Conservation (phyloP, 2,888 invertebrate genomes). For the Himalopsyche japonica region DNA sequence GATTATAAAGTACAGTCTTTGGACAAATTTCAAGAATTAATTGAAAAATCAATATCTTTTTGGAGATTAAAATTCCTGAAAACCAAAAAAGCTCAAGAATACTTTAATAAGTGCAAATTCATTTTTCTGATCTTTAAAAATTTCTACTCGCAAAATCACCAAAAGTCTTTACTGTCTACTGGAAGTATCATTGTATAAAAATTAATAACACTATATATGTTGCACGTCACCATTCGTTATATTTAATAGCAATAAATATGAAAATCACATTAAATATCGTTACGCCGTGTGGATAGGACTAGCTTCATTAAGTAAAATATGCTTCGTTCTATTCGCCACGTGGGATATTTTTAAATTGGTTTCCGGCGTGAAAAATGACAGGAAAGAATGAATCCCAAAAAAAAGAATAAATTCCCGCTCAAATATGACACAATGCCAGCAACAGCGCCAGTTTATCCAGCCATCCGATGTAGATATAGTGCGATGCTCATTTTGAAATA, state of each 20-base stretch:
- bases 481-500: not conserved
- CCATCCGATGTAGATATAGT: not conserved
- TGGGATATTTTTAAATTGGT: slow-evolving; percentile 4
- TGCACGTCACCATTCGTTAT: not conserved
- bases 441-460: not conserved
- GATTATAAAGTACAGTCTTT: no score
- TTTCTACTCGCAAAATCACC: no score
- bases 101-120: no score
- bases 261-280: not conserved
- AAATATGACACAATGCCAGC: not conserved
- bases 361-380: slow-evolving; percentile 2
- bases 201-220: no score
- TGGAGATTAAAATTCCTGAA: no score
- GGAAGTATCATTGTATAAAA: no score
- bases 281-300: not conserved
- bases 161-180: no score
- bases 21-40: no score
- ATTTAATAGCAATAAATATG: not conserved
- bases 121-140: no score
- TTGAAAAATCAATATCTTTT: no score
- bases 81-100: no score
- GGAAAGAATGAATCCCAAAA: not conserved
- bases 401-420: not conserved
- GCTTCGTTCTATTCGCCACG: not conserved
- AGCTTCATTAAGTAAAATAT: not conserved